Conservation (phyloP, 1,140 invertebrate genomes). For the Pseudoatta argentina region DNA sequence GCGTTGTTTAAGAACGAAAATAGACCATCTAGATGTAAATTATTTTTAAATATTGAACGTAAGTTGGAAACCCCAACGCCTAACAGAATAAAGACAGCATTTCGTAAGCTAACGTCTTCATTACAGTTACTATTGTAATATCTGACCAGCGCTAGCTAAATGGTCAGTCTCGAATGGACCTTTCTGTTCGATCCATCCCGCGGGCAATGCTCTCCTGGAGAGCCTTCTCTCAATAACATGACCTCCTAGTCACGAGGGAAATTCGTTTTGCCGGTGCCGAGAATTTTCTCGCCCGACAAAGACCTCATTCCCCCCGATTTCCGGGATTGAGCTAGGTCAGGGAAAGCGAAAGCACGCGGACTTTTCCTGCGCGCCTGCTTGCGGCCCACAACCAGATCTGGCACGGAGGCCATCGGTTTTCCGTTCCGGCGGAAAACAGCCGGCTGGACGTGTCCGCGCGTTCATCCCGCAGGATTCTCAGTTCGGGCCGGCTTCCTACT, state of each 20-base stretch:
- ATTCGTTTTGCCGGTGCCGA: slow-evolving; percentile 77
- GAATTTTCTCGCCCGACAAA: slow-evolving; percentile 78
- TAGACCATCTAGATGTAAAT: neutral
- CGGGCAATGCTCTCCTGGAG: slow-evolving; percentile 52
- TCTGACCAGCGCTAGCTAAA: neutral
- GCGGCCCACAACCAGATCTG: slow-evolving; percentile 59
- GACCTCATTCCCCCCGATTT: slow-evolving; percentile 61
- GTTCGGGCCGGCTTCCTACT: slow-evolving; percentile 61
- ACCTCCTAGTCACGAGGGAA: slow-evolving; percentile 81
- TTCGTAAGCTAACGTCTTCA: neutral
- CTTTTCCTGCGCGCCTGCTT: slow-evolving; percentile 75
- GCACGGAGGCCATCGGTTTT: slow-evolving; percentile 74
- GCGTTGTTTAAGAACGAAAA: neutral
- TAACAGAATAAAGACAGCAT: neutral
- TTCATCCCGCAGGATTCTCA: slow-evolving; percentile 70
- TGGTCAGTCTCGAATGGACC: neutral
- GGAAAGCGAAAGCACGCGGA: slow-evolving; percentile 65
- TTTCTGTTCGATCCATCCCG: slow-evolving; percentile 57
- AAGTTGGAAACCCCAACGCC: neutral
- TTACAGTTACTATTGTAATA: neutral
- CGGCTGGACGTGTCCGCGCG: neutral
- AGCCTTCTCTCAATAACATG: slow-evolving; percentile 73
- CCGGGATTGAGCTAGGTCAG: slow-evolving; percentile 67
- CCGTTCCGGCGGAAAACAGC: slow-evolving; percentile 61
- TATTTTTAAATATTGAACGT: neutral